Evolutionary conservation across 2,888 invertebrate genomes (phyloP), one percentile per base, ranked within the genome.

Genomic region (Brassicogethes aeneus): DNA sequence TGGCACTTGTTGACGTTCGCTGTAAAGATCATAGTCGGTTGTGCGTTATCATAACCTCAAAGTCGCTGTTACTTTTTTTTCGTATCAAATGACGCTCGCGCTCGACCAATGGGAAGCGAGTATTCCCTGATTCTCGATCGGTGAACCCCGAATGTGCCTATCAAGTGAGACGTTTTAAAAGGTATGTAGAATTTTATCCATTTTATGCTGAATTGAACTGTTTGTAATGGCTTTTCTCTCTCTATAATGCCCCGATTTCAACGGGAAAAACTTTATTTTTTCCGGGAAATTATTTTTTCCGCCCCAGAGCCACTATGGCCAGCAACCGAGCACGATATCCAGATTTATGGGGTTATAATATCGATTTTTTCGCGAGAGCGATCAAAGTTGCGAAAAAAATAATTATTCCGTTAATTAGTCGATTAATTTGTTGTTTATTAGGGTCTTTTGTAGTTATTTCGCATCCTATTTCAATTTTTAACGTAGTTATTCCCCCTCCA

Each of bases 101-200:
- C 56, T 51, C 56, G 54, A 54, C 69, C 68, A 69, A 69, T 68
- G 61, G 55, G 58, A 54, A 51, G 38, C 53, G 55, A 49, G 57
- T 56, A 58, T 66, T 62, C 68, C 68, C 61, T 68, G 67, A 61
- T 65, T 61, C 60, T 52, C 55, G 57, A 52, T 57, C 55, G 61
- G 65, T 60, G 62, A 65, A 65, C 68, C 69, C 69, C 68, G 66
- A 63, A 64, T 64, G 62, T 61, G 60, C 64, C 63, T 63, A 62
- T 65, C 64, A 65, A 62, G 66, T 67, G 67, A 67, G 65, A 66
- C 65, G 65, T 64, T 66, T 66, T 62, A 55, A 60, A 64, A 67
- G 67, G 68, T 68, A 68, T 61, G 68, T 68, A 67, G 64, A 67
- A 68, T 67, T 68, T 68, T 67, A 68, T 66, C 23, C 66, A 66